Evolutionary conservation across 2,888 invertebrate genomes (phyloP), one percentile per base, ranked within the genome.

Genomic region (Drosophila fungiperda): DNA sequence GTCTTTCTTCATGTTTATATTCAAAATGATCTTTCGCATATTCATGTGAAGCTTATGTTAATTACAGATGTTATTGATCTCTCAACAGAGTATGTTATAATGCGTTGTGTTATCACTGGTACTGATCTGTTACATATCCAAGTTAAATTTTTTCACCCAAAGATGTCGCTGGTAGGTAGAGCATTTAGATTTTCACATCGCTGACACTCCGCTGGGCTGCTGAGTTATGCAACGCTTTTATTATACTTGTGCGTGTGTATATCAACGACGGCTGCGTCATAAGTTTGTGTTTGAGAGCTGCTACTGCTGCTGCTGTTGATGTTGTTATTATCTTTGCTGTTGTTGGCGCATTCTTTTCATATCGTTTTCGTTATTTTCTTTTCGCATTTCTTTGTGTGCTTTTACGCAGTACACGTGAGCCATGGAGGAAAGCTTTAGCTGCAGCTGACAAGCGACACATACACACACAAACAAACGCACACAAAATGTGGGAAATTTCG

Each of bases 401-500:
- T 35, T 29, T 42, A 20, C 54, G 48, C 55, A 57, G 35, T 54
- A 59, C 74, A 78, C 79, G 79, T 77, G 75, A 74, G 75, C 48
- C 45, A 15, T 23, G 8, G 23, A 23, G 45, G 15, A 45, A 26
- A 45, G 62, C 70, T 58, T 45, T 54, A 36, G 61, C 50, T 77
- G 75, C 76, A 77, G 50, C 42, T 78, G 76, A 78, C 79, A 74
- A 60, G 66, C 38, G 68, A 49, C 42, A 53, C 6, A 40, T 20
- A 50, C 23, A 52, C 49, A 23, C 20, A 20, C 35, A 36, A 23
- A 26, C n/a, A 32, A 50, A 48, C 58, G n/a, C 36, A 20, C 26
- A 60, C n/a, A 54, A 54, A 54, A 54, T 54, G 23, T 52, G 54
- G 33, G 33, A 73, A 86, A 75, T 84, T 84, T 87, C 66, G 69